Conservation (phyloP, 2,113 vertebrate genomes). For the Apus apus region DNA sequence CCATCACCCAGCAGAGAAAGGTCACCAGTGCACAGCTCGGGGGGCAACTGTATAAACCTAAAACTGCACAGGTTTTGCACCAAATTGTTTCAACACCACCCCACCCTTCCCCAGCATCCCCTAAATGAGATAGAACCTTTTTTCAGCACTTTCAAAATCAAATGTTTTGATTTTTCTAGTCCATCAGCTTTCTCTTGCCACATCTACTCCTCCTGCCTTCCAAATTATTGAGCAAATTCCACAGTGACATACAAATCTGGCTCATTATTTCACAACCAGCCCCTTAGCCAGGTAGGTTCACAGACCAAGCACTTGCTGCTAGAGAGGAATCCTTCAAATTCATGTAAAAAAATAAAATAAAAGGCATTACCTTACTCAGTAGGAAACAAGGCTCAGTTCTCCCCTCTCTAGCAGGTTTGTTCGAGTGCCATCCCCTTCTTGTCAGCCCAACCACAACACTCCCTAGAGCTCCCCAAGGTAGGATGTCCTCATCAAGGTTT, state of each 20-base stretch:
- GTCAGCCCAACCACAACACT: accelerated
- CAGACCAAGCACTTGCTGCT: not conserved
- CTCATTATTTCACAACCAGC: not conserved
- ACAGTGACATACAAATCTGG: not conserved
- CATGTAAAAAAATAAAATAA: accelerated
- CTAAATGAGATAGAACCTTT: not conserved
- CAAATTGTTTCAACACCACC: not conserved
- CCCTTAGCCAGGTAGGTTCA: not conserved
- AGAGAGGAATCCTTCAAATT: not conserved
- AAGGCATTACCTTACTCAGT: not conserved
- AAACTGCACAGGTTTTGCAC: too few species aligned
- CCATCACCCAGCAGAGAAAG: not conserved
- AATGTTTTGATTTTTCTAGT: not conserved
- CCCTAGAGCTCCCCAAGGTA: not conserved
- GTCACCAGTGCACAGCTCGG: accelerated
- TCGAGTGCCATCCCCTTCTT: accelerated
- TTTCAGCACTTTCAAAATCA: not conserved
- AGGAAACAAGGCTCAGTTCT: not conserved
- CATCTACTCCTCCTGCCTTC: not conserved
- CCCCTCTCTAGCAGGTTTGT: not conserved
- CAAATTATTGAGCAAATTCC: not conserved
- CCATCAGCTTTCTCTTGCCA: not conserved
- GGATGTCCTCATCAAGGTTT: accelerated
- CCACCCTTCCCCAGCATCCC: too few species aligned
- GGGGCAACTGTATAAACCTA: accelerated